Percentiles rank a stretch among this genome's conserved stretches.
phyloP scores from a whole-genome alignment of 2,113 vertebrate genomes.

The crab-eating macaque (Macaca fascicularis) region DNA sequence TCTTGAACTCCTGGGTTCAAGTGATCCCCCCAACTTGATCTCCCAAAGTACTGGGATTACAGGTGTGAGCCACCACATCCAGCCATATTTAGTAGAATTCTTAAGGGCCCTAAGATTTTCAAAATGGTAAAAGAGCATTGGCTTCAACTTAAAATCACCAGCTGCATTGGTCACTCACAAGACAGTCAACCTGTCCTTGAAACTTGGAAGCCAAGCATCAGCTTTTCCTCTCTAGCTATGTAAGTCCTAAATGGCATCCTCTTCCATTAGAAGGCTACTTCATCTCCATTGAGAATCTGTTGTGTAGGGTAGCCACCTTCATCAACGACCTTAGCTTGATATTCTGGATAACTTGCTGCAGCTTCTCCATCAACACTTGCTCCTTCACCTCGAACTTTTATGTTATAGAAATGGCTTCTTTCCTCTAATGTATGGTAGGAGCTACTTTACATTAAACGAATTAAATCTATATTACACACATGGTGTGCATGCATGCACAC shows the following conservation, averaged over 20 bases:
- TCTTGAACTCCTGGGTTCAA: too few relatives aligned
- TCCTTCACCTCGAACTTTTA: neutral
- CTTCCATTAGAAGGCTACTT: neutral
- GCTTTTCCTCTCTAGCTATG: neutral
- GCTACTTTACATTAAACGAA: neutral
- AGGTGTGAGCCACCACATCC: too few relatives aligned
- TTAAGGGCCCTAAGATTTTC: neutral
- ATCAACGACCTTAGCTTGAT: neutral
- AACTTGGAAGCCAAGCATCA: neutral
- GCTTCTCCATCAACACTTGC: neutral
- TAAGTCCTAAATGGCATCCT: neutral
- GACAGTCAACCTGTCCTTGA: neutral
- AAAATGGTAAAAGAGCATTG: neutral
- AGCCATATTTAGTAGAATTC: neutral
- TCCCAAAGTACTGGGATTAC: too few relatives aligned
- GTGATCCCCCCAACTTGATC: too few relatives aligned
- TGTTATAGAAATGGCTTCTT: neutral
- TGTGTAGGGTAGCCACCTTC: neutral
- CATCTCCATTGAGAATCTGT: neutral
- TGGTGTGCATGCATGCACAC: fast-evolving
- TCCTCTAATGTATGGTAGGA: neutral
- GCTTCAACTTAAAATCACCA: neutral
- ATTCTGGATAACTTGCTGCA: neutral
- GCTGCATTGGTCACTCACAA: neutral
- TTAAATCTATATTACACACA: neutral